phyloP scores from a whole-genome alignment of 2,888 invertebrate genomes.

The Seira ritae region DNA sequence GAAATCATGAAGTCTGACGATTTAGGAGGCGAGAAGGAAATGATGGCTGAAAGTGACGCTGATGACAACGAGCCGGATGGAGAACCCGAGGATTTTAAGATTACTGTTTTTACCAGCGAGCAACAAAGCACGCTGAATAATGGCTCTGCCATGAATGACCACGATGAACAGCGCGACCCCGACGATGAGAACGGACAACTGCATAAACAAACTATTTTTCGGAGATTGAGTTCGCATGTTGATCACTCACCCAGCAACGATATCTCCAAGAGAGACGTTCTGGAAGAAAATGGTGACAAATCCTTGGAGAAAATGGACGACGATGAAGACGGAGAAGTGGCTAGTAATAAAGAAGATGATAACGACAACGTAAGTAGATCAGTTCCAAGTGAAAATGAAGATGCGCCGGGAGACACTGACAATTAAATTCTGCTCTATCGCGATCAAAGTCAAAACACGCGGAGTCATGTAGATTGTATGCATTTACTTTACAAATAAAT shows the following conservation, averaged over 20 bases:
- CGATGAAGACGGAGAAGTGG: constrained; percentile 14
- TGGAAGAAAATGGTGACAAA: constrained; percentile 34
- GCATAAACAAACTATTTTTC: constrained; percentile 27
- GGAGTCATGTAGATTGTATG: background rate
- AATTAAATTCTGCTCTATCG: constrained; percentile 6
- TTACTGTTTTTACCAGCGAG: constrained; percentile 61
- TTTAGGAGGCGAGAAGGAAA: constrained; percentile 30
- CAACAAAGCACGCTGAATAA: background rate
- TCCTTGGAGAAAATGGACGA: constrained; percentile 27
- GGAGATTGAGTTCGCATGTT: constrained; percentile 57
- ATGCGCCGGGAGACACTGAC: constrained; percentile 34
- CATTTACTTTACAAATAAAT: background rate
- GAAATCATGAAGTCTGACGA: constrained; percentile 78
- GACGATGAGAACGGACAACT: background rate
- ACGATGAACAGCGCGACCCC: constrained; percentile 14
- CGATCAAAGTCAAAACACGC: no score
- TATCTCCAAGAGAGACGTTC: constrained; percentile 44
- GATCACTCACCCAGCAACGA: constrained; percentile 33
- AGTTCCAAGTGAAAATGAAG: constrained; percentile 38
- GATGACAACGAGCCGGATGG: constrained; percentile 18
- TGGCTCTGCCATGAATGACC: constrained; percentile 23
- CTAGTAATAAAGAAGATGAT: constrained; percentile 20
- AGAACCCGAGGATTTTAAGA: constrained; percentile 67
- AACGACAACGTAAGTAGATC: constrained; percentile 20
- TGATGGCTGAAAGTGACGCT: constrained; percentile 46